These are phyloP conservation scores for Habrosyne pyritoides DNA, from an alignment of 2,888 invertebrate species.

Conservation along the genomic window DNA sequence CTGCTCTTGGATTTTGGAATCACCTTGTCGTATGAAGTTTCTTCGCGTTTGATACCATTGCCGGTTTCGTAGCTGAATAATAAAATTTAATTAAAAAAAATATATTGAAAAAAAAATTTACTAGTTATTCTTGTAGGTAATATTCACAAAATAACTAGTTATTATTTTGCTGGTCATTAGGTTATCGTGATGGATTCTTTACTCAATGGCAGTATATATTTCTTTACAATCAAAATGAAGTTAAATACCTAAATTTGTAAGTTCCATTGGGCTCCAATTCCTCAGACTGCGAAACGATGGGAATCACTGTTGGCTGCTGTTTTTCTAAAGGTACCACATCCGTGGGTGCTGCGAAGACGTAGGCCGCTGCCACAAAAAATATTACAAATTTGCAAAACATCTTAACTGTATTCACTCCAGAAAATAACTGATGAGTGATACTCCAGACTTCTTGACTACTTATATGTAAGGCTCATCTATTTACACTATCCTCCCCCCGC, in stretches of 20 bases:
- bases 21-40: conserved; percentile 87
- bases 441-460: conserved; percentile 72
- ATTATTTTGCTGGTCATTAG: too few relatives aligned
- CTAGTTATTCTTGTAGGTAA: neutral
- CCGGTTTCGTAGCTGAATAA: conserved; percentile 88
- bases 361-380: conserved; percentile 45
- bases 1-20: conserved; percentile 71
- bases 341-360: conserved; percentile 53
- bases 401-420: conserved; percentile 56
- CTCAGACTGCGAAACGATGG: conserved; percentile 79
- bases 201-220: neutral
- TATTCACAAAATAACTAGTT: too few relatives aligned
- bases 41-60: conserved; percentile 90
- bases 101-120: neutral
- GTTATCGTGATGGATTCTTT: too few relatives aligned
- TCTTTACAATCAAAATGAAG: neutral
- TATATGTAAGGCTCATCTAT: conserved; percentile 81
- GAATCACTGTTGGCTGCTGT: conserved; percentile 69
- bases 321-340: conserved; percentile 60
- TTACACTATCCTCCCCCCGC: conserved; percentile 81
- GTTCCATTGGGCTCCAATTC: conserved; percentile 79
- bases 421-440: conserved; percentile 69
- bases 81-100: conserved; percentile 6
- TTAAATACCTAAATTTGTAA: conserved; percentile 76
- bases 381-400: conserved; percentile 62